Conservation (phyloP, 2,888 invertebrate species). For the Blera fallax region DNA sequence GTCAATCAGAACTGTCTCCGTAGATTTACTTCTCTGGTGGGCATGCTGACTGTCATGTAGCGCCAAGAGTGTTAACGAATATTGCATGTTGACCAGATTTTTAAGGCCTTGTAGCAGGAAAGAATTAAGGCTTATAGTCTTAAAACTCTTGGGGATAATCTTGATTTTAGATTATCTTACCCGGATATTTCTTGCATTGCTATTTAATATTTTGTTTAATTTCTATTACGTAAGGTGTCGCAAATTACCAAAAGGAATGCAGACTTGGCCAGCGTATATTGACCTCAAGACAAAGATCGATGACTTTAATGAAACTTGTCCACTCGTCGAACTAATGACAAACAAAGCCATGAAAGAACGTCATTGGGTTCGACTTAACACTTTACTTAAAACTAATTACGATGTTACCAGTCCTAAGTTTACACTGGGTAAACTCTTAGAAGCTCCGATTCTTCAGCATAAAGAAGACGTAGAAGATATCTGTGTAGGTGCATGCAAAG, state of each 20-base stretch:
- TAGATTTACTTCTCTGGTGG: too few species aligned
- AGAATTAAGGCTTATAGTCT: too few species aligned
- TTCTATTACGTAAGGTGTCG: constrained; percentile 85
- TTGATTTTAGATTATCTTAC: too few species aligned
- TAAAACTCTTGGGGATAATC: too few species aligned
- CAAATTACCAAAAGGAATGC: constrained; percentile 91
- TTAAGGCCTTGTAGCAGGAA: too few species aligned
- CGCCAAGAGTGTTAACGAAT: too few species aligned
- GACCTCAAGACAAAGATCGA: constrained; percentile 94
- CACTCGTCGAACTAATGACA: constrained; percentile 93
- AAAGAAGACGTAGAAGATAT: constrained; percentile 96
- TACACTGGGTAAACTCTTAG: constrained; percentile 90
- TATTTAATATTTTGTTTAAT: too few species aligned
- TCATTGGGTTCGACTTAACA: constrained; percentile 87
- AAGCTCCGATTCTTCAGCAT: constrained; percentile 90
- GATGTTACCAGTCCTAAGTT: constrained; percentile 91
- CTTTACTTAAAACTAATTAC: constrained; percentile 85
- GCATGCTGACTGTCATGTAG: too few species aligned
- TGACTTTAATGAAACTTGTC: constrained; percentile 94
- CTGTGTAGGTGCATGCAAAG: constrained; percentile 94
- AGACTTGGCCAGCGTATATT: constrained; percentile 93
- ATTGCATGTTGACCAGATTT: too few species aligned
- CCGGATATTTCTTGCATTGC: too few species aligned
- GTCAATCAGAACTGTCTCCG: too few species aligned
- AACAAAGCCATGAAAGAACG: constrained; percentile 92